phyloP scores from a whole-genome alignment of 2,113 vertebrate genomes.

The Eira barbara region DNA sequence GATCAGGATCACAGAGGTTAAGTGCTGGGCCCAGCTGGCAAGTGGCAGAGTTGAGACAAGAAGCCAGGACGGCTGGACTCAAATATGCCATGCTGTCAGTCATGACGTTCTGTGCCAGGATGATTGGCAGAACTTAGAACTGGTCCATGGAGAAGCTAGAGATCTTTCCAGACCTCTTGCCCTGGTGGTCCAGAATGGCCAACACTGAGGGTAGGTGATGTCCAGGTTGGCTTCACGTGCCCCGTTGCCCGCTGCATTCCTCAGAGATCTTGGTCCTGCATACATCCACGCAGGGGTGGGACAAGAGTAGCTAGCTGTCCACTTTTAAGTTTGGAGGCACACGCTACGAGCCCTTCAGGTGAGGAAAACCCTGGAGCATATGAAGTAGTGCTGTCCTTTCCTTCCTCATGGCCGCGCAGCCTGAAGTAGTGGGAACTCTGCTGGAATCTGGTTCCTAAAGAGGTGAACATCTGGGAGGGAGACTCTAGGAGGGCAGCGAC shows the following conservation, averaged over 20 bases:
- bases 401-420: fast-evolving
- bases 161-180: neutral
- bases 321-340: neutral
- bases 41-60: neutral
- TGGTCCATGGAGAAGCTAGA: neutral
- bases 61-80: neutral
- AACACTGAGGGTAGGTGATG: neutral
- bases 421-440: neutral
- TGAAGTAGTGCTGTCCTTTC: neutral
- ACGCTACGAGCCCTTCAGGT: neutral
- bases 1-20: neutral
- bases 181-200: neutral
- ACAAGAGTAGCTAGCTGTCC: neutral
- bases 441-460: neutral
- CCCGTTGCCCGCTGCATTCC: neutral
- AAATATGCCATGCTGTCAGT: neutral
- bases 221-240: fast-evolving
- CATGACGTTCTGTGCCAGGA: neutral
- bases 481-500: neutral
- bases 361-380: neutral
- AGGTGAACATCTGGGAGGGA: neutral
- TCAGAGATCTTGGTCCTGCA: neutral
- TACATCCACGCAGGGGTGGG: neutral
- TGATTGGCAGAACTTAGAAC: neutral
- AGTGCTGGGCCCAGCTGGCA: neutral